Percentiles rank a stretch among this genome's conserved stretches.
Conservation (phyloP, 1,140 invertebrate species). For the Drosophila sucinea region DNA sequence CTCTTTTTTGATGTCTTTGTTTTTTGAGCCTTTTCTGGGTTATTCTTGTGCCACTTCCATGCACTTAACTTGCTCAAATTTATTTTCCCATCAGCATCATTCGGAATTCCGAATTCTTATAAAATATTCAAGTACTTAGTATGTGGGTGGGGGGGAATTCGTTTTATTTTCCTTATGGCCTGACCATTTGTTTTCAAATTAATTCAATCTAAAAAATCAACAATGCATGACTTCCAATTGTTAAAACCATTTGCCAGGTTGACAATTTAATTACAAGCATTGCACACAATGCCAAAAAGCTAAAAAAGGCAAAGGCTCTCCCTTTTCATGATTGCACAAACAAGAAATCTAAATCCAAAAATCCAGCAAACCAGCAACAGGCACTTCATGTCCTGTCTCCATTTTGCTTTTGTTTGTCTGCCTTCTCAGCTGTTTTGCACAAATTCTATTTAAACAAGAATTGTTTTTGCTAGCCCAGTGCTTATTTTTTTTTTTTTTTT, state of each 20-base stretch:
- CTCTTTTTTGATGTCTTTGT: not conserved
- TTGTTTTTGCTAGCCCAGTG: conserved; percentile 1
- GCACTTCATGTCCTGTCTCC: conserved; percentile 36
- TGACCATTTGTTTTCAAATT: conserved; percentile 19
- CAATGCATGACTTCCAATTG: conserved; percentile 56
- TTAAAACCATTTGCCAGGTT: conserved; percentile 38
- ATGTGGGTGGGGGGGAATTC: not conserved
- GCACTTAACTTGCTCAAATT: not conserved
- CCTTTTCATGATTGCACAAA: not conserved
- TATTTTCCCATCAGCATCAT: not conserved
- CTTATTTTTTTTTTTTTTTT: conserved; percentile 24
- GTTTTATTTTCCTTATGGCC: not conserved
- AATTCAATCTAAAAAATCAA: conserved; percentile 69
- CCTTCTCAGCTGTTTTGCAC: conserved; percentile 1
- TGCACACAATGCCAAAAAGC: conserved; percentile 12
- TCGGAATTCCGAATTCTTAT: not conserved
- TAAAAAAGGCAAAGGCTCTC: conserved; percentile 34
- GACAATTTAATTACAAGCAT: conserved; percentile 73
- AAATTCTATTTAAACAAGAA: conserved; percentile 17
- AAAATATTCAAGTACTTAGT: not conserved
- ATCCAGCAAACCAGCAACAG: conserved; percentile 30
- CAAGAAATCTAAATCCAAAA: conserved; percentile 43
- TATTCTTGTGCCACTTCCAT: not conserved
- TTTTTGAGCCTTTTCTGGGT: not conserved
- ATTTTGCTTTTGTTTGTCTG: conserved; percentile 57